A percentile compares a stretch with the other conserved stretches of the same genome.
Conservation (phyloP, 1,140 invertebrate genomes). For the Nebria ingens region DNA sequence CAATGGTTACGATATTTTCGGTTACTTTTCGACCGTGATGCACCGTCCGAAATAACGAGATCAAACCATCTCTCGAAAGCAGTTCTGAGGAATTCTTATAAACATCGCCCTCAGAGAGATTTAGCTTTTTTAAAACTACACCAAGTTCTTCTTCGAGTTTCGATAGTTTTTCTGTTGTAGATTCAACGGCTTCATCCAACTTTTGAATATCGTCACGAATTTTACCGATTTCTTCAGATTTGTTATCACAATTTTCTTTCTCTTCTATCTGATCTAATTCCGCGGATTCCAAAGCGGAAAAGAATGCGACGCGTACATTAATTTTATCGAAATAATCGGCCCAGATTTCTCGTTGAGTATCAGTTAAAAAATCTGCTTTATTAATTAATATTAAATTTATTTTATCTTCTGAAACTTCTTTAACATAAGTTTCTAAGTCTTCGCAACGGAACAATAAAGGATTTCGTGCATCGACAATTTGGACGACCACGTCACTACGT, state of each 20-base stretch:
- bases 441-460: constrained; percentile 87
- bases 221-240: constrained; percentile 23
- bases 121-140: constrained; percentile 30
- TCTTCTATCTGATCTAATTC: constrained; percentile 28
- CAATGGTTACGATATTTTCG: constrained; percentile 60
- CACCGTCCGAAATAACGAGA: constrained; percentile 57
- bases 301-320: constrained; percentile 66
- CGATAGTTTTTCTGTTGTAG: constrained; percentile 39
- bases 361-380: constrained; percentile 90
- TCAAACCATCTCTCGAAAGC: constrained; percentile 46
- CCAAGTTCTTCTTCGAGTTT: constrained; percentile 30
- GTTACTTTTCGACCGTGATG: constrained; percentile 46
- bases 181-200: constrained; percentile 33
- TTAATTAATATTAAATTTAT: constrained; percentile 83
- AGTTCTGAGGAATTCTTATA: constrained; percentile 35
- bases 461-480: constrained; percentile 96
- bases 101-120: constrained; percentile 6
- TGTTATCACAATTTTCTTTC: constrained; percentile 37
- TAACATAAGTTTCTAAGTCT: constrained; percentile 91
- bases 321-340: constrained; percentile 70
- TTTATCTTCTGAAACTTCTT: constrained; percentile 70
- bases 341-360: constrained; percentile 75
- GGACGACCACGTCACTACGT: constrained; percentile 87
- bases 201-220: constrained; percentile 23
- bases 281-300: constrained; percentile 59